Evolutionary conservation across 2,113 vertebrate genomes (phyloP), one percentile per base, ranked within the genome.

Genomic region (Plectropomus leopardus): DNA sequence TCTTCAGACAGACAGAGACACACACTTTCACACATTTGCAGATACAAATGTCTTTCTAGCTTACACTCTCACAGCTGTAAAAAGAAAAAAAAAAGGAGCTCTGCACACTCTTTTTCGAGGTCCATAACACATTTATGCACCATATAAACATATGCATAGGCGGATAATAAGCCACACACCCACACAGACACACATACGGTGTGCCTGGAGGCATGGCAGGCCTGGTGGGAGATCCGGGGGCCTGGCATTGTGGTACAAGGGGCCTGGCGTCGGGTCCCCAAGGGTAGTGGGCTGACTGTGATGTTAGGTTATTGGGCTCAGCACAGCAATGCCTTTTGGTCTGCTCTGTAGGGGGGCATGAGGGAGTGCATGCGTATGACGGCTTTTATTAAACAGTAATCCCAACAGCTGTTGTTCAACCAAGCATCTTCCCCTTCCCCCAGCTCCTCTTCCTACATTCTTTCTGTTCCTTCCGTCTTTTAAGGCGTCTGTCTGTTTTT

Each of bases 341-440:
- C 82, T 63, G 53, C 90, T 85, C 86, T 68, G 90, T 54, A 69
- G 88, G 92, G 69, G 87, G 80, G 76, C 72, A 72, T 42, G 76
- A 86, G 36, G 79, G 82, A 88, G 88, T 85, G 91, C 72, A 80
- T 54, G 76, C 84, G 48, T 77, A 65, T 65, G 83, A 78, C 74
- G 40, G 79, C 76, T 93, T 88, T 90, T 92, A 93, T 94, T 93
- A 92, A 93, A 92, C 86, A 72, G 84, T 94, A 92, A 93, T 95
- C 90, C 86, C 82, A 89, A 90, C 95, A 95, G 94, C 95, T 95
- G 94, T 92, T 94, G 90, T 91, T 87, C 71, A 68, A 65, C 67
- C 51, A 21, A 72, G 53, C 34, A 47, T 60, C 77, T 53, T 4
- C 36, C 85, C 79, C 67, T 16, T 30, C 78, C 80, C 77, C 87